Evolutionary conservation across 2,797 vertebrate species (phyloP).

Genomic region (Spizella passerina): DNA sequence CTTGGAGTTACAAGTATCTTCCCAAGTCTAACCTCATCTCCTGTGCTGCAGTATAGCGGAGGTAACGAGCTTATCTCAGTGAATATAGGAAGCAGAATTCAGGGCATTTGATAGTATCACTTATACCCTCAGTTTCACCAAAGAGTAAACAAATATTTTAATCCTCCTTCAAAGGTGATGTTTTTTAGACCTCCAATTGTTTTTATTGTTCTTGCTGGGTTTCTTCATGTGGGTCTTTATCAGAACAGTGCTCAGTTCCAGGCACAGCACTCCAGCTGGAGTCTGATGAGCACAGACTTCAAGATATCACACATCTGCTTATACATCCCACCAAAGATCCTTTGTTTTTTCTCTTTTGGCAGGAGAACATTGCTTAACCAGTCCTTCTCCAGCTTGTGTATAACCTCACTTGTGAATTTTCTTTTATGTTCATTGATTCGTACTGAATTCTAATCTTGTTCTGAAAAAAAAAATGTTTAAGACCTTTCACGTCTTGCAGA

Average conservation of each 20-base stretch:
- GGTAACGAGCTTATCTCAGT: background rate
- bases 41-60: background rate
- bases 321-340: background rate
- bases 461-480: background rate
- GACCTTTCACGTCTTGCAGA: background rate
- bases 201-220: background rate
- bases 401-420: background rate
- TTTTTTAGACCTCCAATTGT: background rate
- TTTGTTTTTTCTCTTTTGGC: background rate
- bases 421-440: background rate
- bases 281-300: background rate
- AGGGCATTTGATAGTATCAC: background rate
- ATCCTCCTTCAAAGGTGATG: background rate
- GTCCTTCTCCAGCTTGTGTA: background rate
- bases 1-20: background rate
- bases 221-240: background rate
- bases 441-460: background rate
- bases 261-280: background rate
- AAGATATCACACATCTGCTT: background rate
- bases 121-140: background rate
- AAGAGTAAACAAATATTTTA: background rate
- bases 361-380: background rate
- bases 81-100: background rate
- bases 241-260: background rate
- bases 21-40: background rate